Percentiles rank a stretch among this genome's conserved stretches.
Evolutionary conservation across 2,888 invertebrate genomes (phyloP).

Genomic region (Cheilosia scutellata): DNA sequence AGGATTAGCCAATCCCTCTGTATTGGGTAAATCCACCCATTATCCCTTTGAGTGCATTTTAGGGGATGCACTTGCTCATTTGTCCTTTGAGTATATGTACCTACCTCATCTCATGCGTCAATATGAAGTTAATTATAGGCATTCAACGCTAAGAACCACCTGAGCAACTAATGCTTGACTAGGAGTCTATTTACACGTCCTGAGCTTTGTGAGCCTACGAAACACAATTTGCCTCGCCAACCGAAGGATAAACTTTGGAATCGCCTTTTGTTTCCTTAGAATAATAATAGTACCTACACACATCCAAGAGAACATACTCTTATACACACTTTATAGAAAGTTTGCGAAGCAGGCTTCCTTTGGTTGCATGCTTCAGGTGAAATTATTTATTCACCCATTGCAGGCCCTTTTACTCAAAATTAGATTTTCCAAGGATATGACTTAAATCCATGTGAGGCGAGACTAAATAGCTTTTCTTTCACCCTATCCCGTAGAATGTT

Average conservation of each 20-base stretch:
- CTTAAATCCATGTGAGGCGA: neutral
- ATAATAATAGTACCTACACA: conserved; percentile 19
- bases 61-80: too few relatives aligned
- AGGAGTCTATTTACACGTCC: too few relatives aligned
- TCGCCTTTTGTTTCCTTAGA: conserved; percentile 45
- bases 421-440: conserved; percentile 24
- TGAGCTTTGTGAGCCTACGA: conserved; percentile 11
- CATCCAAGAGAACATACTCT: neutral
- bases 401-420: conserved; percentile 35
- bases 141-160: too few relatives aligned
- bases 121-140: too few relatives aligned
- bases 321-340: conserved; percentile 18
- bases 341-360: conserved; percentile 19
- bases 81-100: too few relatives aligned
- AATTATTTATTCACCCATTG: conserved; percentile 26
- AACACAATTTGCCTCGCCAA: conserved; percentile 7
- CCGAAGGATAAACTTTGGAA: conserved; percentile 35
- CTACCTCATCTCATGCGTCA: too few relatives aligned
- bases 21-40: too few relatives aligned
- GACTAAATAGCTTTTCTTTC: conserved; percentile 10
- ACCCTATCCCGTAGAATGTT: neutral
- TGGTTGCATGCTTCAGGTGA: conserved; percentile 57
- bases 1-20: too few relatives aligned
- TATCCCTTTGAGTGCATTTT: too few relatives aligned
- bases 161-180: too few relatives aligned